phyloP scores from a whole-genome alignment of 1,140 invertebrate genomes.

The Hyposmocoma kahamanoa region DNA sequence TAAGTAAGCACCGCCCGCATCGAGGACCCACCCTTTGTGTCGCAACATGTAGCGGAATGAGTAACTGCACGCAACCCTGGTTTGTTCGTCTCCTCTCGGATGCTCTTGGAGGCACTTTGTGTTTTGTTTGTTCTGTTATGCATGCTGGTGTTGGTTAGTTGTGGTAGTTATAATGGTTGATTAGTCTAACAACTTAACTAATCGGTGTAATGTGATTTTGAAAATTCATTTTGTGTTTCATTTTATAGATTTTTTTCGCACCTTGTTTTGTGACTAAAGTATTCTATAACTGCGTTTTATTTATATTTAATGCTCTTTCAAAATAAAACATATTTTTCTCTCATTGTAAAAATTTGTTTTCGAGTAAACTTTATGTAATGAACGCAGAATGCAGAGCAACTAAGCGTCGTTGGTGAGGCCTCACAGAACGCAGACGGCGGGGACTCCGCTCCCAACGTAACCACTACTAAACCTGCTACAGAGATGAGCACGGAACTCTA shows the following conservation, averaged over 20 bases:
- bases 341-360: background rate
- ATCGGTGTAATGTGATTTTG: constrained; percentile 14
- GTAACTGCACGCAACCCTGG: constrained; percentile 52
- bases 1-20: constrained; percentile 66
- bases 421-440: constrained; percentile 17
- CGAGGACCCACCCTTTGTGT: constrained; percentile 37
- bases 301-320: background rate
- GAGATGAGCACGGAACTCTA: constrained; percentile 67
- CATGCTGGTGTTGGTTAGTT: constrained; percentile 31
- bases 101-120: constrained; percentile 31
- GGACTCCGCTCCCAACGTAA: constrained; percentile 19
- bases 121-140: constrained; percentile 32
- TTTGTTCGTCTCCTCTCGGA: constrained; percentile 32
- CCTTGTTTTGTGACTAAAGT: constrained; percentile 23
- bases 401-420: constrained; percentile 31
- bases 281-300: constrained; percentile 2
- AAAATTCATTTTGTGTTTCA: constrained; percentile 25
- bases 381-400: constrained; percentile 62
- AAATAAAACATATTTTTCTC: constrained; percentile 2
- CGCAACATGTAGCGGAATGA: constrained; percentile 55
- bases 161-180: constrained; percentile 12
- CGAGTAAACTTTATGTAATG: constrained; percentile 2
- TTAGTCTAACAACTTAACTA: constrained; percentile 52
- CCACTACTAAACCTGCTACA: constrained; percentile 29
- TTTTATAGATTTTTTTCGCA: constrained; percentile 21